These are phyloP conservation scores for Morphnarchus princeps DNA, from an alignment of 2,113 vertebrate genomes.

Conservation along the genomic window DNA sequence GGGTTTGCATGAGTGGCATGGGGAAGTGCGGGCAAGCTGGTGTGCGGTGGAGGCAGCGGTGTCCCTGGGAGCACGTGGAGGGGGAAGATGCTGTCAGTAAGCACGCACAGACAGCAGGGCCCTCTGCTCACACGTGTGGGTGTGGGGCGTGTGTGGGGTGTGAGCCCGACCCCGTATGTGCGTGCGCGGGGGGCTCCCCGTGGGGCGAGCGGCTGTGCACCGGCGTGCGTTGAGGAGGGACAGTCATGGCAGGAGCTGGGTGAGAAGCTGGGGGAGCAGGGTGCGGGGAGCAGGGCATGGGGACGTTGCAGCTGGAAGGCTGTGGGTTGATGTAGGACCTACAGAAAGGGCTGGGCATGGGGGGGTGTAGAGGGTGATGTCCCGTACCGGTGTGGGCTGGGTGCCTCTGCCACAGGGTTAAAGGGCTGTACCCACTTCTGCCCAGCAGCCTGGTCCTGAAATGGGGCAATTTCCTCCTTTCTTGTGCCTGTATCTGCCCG, in stretches of 20 bases:
- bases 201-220: fast-evolving
- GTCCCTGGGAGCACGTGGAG: background rate
- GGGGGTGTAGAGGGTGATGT: background rate
- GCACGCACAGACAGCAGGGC: fast-evolving
- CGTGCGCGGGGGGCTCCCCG: fast-evolving
- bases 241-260: background rate
- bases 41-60: background rate
- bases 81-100: background rate
- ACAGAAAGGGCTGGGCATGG: background rate
- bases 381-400: fast-evolving
- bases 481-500: fast-evolving
- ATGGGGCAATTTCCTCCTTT: background rate
- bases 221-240: fast-evolving
- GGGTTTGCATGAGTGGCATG: fast-evolving
- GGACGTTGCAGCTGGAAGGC: background rate
- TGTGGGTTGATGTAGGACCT: background rate
- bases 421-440: background rate
- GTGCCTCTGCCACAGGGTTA: background rate
- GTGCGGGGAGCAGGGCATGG: fast-evolving
- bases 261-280: background rate
- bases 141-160: too few species aligned
- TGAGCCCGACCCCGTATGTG: fast-evolving
- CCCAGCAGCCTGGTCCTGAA: background rate
- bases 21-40: background rate
- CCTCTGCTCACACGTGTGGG: fast-evolving